These are phyloP conservation scores for Exephanes ischioxanthus DNA, from an alignment of 2,888 invertebrate species.

Conservation along the genomic window DNA sequence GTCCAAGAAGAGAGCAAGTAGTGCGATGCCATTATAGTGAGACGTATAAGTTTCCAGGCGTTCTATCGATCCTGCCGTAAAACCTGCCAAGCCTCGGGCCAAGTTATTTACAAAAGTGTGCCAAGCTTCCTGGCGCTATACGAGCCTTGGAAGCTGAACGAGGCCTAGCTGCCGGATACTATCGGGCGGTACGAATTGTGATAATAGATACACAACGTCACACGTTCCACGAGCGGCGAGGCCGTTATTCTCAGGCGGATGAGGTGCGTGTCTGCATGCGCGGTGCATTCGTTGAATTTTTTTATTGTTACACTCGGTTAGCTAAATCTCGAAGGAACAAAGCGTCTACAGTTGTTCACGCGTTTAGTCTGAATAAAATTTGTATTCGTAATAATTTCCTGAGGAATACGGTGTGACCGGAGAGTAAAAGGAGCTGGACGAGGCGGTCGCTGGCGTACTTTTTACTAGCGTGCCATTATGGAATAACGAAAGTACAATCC, in stretches of 20 bases:
- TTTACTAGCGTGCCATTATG: conserved; percentile 48
- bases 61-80: conserved; percentile 45
- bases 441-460: conserved; percentile 11
- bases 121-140: conserved; percentile 40
- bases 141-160: conserved; percentile 13
- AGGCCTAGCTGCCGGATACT: conserved; percentile 28
- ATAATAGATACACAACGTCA: conserved; percentile 28
- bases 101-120: conserved; percentile 59
- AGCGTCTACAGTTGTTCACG: conserved; percentile 41
- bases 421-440: conserved; percentile 4
- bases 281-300: not conserved
- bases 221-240: conserved; percentile 10
- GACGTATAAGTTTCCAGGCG: conserved; percentile 52
- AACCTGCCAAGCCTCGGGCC: conserved; percentile 49
- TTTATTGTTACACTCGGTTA: conserved; percentile 6
- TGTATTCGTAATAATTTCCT: conserved; percentile 36
- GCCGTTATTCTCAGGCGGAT: not conserved
- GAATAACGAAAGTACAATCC: conserved; percentile 47
- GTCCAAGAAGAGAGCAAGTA: conserved; percentile 27
- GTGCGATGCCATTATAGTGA: conserved; percentile 41
- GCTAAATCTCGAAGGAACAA: conserved; percentile 18
- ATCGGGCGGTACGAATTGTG: conserved; percentile 19
- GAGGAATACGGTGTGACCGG: not conserved
- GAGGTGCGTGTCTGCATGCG: conserved; percentile 16
- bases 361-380: conserved; percentile 32